phyloP scores from a whole-genome alignment of 2,888 invertebrate species.

The Lepidocyrtoides sp. region DNA sequence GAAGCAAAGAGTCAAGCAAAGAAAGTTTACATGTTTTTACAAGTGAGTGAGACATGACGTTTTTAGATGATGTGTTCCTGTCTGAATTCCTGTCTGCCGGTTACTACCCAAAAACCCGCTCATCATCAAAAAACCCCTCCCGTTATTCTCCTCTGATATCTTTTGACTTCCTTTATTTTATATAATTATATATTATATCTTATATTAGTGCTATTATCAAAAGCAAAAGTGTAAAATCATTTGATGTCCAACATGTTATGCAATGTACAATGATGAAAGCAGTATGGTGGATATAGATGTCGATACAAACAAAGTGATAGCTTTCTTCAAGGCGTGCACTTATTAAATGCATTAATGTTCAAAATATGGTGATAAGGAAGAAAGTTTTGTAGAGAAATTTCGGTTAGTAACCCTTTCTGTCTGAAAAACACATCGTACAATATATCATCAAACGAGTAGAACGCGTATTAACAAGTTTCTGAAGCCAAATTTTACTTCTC shows the following conservation, averaged over 20 bases:
- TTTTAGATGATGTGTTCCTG: not conserved
- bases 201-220: not conserved
- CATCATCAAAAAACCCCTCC: not conserved
- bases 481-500: conserved; percentile 72
- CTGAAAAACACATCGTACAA: too few species aligned
- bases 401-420: not conserved
- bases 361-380: too few species aligned
- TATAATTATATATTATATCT: not conserved
- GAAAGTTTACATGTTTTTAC: conserved; percentile 20
- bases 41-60: conserved; percentile 15
- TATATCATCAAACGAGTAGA: not conserved
- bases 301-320: too few species aligned
- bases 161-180: not conserved
- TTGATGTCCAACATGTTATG: too few species aligned
- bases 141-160: not conserved
- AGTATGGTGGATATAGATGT: too few species aligned
- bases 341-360: too few species aligned
- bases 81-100: not conserved
- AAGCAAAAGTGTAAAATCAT: not conserved
- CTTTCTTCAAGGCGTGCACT: not conserved
- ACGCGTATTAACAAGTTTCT: conserved; percentile 49
- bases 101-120: conserved; percentile 16
- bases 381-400: not conserved
- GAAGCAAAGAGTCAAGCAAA: not conserved
- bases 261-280: too few species aligned